These are phyloP conservation scores for Dione vanillae DNA, from an alignment of 2,888 invertebrate species.

Conservation along the genomic window DNA sequence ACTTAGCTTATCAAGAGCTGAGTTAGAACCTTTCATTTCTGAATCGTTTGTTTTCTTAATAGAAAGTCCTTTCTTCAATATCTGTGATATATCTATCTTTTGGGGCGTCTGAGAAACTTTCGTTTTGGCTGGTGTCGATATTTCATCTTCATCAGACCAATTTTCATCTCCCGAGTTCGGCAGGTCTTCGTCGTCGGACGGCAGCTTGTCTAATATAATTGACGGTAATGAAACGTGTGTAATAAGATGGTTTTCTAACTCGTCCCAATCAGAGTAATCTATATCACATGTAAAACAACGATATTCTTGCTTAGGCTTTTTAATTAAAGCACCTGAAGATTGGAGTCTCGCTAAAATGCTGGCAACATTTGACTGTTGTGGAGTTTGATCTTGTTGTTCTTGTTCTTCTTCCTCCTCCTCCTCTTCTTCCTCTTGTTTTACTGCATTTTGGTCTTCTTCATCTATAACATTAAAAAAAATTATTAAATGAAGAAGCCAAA, in stretches of 20 bases:
- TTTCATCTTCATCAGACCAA: constrained; percentile 77
- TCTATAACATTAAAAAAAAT: constrained; percentile 48
- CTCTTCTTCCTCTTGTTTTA: constrained; percentile 50
- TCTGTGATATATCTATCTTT: constrained; percentile 75
- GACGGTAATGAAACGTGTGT: constrained; percentile 83
- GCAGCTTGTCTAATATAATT: constrained; percentile 77
- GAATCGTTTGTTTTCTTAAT: constrained; percentile 66
- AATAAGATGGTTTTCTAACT: constrained; percentile 80
- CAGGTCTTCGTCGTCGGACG: constrained; percentile 81
- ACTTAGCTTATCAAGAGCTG: constrained; percentile 73
- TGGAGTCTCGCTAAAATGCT: constrained; percentile 69
- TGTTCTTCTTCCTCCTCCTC: constrained; percentile 51
- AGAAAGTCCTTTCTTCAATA: constrained; percentile 70
- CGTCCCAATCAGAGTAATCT: constrained; percentile 74
- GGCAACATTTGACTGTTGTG: constrained; percentile 61
- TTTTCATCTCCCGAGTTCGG: constrained; percentile 73
- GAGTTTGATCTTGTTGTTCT: constrained; percentile 46
- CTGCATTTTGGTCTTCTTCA: constrained; percentile 55
- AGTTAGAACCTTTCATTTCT: constrained; percentile 57
- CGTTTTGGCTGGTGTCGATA: constrained; percentile 53
- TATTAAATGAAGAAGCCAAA: neutral
- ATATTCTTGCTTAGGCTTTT: constrained; percentile 70
- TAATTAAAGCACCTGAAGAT: constrained; percentile 68
- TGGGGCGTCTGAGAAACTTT: constrained; percentile 63
- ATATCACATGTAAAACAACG: constrained; percentile 82